These are phyloP conservation scores for Pachycephala philippinensis DNA, from an alignment of 2,113 vertebrate genomes.

Conservation along the genomic window DNA sequence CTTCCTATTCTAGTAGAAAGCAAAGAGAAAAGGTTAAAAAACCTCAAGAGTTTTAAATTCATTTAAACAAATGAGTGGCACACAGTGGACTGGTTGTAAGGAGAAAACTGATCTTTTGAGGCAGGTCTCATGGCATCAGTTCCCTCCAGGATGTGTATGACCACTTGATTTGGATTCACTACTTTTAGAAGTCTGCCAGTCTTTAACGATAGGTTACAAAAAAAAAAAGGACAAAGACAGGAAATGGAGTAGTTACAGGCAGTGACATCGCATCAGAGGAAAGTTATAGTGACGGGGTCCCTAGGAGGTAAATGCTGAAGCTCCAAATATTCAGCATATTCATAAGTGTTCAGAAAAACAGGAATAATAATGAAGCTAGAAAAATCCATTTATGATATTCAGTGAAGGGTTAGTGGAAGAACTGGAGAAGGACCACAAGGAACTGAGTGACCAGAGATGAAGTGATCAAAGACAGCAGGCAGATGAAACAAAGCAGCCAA, in stretches of 20 bases:
- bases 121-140: neutral
- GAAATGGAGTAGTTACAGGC: neutral
- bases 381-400: neutral
- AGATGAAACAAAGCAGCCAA: neutral
- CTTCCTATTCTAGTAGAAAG: neutral
- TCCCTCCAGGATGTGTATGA: neutral
- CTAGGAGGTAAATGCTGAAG: neutral
- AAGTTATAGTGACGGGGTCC: neutral
- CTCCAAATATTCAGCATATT: neutral
- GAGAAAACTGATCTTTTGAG: neutral
- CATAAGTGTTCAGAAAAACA: neutral
- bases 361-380: neutral
- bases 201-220: neutral
- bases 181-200: neutral
- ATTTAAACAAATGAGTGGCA: neutral
- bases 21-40: neutral
- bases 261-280: neutral
- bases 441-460: neutral
- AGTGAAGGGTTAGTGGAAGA: neutral
- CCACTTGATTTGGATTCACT: neutral
- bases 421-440: neutral
- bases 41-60: neutral
- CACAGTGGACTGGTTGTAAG: fast-evolving
- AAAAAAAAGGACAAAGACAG: neutral
- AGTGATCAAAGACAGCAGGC: neutral